Conservation (phyloP, 2,797 vertebrate genomes). For the Falco berigora region DNA sequence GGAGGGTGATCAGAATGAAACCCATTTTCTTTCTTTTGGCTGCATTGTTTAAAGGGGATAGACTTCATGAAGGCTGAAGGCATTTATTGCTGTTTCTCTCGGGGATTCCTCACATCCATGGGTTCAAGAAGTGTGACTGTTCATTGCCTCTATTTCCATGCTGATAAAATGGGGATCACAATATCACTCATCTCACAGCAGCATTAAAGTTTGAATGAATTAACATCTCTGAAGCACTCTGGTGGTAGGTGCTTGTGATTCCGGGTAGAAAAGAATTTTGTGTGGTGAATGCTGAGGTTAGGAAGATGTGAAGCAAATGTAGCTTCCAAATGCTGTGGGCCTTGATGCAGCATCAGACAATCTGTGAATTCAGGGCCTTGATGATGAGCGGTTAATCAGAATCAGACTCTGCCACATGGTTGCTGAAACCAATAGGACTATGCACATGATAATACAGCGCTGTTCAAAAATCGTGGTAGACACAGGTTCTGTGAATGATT, state of each 20-base stretch:
- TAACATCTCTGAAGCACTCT: not conserved
- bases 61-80: not conserved
- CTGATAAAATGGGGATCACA: not conserved
- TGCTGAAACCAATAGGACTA: not conserved
- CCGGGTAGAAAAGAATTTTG: not conserved
- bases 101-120: fast-evolving
- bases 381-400: not conserved
- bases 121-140: not conserved
- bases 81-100: not conserved
- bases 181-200: not conserved
- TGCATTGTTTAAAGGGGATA: not conserved
- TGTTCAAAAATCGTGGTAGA: not conserved
- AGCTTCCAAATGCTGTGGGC: not conserved
- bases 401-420: not conserved
- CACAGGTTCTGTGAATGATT: not conserved
- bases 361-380: not conserved
- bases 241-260: not conserved
- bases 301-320: not conserved
- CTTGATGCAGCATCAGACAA: not conserved
- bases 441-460: fast-evolving
- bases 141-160: not conserved
- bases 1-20: not conserved
- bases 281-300: not conserved
- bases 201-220: not conserved
- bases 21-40: not conserved